Evolutionary conservation across 2,888 invertebrate genomes (phyloP), one percentile per base, ranked within the genome.

Genomic region (Brachynemurus nebulosus): DNA sequence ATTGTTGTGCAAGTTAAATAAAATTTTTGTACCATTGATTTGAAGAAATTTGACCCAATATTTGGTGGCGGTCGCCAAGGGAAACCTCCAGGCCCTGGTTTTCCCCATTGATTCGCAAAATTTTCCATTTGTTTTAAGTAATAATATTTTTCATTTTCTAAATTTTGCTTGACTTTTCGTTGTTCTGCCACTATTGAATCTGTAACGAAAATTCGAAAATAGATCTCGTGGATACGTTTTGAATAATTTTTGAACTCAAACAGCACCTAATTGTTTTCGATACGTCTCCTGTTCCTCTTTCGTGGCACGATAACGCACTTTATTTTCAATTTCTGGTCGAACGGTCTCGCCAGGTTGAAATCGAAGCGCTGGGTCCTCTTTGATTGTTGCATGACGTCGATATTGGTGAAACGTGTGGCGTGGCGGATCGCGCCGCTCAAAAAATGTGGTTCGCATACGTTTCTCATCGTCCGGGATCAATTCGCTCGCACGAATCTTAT

Each of bases 21-120:
- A 20, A 4, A 19, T 12, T 38, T 38, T 40, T 51, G 58, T 72
- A 84, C 84, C 81, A 86, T 71, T 52, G 85, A 85, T 61, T 80
- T 76, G 55, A 80, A 75, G 69, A 86, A 85, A 64, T 80, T 75
- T 54, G 74, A 65, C 56, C 84, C 85, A 56, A 81, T 70, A 58
- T 76, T 68, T 55, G 76, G 73, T 48, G 80, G 82, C 64, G 78
- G 76, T 57, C 84, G 73, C 85, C 85, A 84, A 51, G 74, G 72
- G 43, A 69, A 68, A 49, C 84, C 84, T 43, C 83, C 84, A 38
- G 80, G 80, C 50, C 80, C 80, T 16, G 73, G 74, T 54, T 68
- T 74, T 46, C 80, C 78, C 78, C 80, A 80, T 19, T 78, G 78
- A 39, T 60, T 59, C 52, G 60, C 55, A 59, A 58, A 17, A 34